Conservation (phyloP, 2,888 invertebrate genomes). For the Maniola hyperantus region DNA sequence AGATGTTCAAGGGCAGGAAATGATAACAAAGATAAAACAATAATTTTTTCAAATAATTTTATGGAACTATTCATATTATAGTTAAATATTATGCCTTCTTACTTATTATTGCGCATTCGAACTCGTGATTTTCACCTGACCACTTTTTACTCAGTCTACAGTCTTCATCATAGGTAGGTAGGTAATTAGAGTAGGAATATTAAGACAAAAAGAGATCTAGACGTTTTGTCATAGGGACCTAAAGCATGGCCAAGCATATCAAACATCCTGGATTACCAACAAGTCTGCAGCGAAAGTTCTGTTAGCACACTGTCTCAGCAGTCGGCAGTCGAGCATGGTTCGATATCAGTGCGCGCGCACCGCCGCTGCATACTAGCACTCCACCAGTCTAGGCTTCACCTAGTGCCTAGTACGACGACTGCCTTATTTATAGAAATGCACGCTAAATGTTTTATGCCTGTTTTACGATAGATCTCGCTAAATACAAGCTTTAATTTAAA, state of each 20-base stretch:
- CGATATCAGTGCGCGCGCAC: conserved; percentile 73
- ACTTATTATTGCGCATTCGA: too few relatives aligned
- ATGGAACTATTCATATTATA: too few relatives aligned
- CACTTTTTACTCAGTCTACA: too few relatives aligned
- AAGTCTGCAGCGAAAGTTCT: conserved; percentile 21
- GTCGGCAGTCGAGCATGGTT: conserved; percentile 50
- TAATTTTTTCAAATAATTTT: too few relatives aligned
- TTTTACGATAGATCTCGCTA: conserved; percentile 1
- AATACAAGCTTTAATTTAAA: neutral
- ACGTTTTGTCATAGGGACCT: neutral
- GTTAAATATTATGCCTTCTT: too few relatives aligned
- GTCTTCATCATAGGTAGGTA: too few relatives aligned
- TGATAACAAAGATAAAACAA: too few relatives aligned
- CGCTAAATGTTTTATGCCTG: conserved; percentile 25
- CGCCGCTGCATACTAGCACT: conserved; percentile 45
- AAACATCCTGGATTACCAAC: conserved; percentile 5
- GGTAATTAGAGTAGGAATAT: too few relatives aligned
- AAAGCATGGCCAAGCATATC: neutral
- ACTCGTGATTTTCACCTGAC: too few relatives aligned
- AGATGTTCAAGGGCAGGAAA: neutral
- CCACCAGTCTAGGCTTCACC: conserved; percentile 35
- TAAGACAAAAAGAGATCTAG: neutral
- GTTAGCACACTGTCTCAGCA: conserved; percentile 36
- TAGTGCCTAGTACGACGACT: conserved; percentile 42
- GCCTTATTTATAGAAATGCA: conserved; percentile 40